Base-by-base conservation (phyloP, 2,888 invertebrate species). In the Phlogophora meticulosa region DNA sequence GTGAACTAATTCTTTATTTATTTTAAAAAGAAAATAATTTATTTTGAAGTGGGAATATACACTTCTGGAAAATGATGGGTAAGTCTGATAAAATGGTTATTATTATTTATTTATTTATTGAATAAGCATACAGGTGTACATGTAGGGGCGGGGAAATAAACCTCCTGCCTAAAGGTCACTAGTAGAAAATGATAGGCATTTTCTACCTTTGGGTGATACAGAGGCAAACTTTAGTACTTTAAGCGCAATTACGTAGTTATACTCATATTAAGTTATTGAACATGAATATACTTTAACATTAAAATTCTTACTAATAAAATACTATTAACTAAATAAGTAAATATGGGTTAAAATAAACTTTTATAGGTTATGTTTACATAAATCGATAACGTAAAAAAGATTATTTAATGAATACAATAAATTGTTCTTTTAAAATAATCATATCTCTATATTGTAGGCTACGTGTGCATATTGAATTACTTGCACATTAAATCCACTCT, bases 11-110 rank as follows among this genome's bases (percentile, higher is more conserved):
- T 53, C 70, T 72, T 62, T 71, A 74, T 81, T 75, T 52, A 62
- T 69, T 67, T 64, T 61, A 55, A 43, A 60, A 77, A 64, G 60
- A 73, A 55, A 76, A 60, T 74, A 68, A 42, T 68, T 84, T 80
- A 83, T 84, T 49, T 80, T 75, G 61, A 70, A 80, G 88, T 88
- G 86, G 77, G 80, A 81, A 76, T 83, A 82, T 75, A 66, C 61
- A 78, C 67, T 80, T 84, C 67, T 68, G 66, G 70, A 82, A 81
- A 86, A 89, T 86, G 32, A 90, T 92, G 91, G 91, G 92, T 92
- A 88, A 90, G 92, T 90, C 79, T 42, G 24, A 20, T 61, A 10
- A 36, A 68, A 60, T 42, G 32, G 36, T 58, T 42, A 13, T 28
- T 46, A 43, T 32, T 32, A n/a, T 28, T 28, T 28, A 4, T 28